These are phyloP conservation scores for Smutsia gigantea DNA, from an alignment of 2,797 vertebrate genomes.

Conservation along the genomic window DNA sequence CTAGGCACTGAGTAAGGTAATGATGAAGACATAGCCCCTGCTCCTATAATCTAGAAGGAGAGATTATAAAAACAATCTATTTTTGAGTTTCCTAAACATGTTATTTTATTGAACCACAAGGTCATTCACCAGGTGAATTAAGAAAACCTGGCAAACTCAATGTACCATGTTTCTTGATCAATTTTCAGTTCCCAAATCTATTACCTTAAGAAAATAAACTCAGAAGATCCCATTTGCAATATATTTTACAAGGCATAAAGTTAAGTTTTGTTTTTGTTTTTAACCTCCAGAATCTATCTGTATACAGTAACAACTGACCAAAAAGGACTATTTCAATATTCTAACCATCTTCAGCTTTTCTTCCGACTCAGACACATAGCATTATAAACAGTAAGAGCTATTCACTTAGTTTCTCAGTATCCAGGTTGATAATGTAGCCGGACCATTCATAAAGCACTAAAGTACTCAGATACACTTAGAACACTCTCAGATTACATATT, in stretches of 20 bases:
- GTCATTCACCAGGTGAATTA: not conserved
- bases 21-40: not conserved
- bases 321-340: not conserved
- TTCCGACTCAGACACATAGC: not conserved
- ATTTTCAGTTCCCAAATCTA: not conserved
- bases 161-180: not conserved
- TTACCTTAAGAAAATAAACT: slow-evolving; percentile 30
- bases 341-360: not conserved
- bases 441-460: not conserved
- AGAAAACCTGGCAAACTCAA: not conserved
- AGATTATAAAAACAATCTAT: slow-evolving; percentile 9
- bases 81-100: slow-evolving; percentile 14
- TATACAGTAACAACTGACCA: not conserved
- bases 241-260: not conserved
- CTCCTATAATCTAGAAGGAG: not conserved
- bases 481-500: slow-evolving; percentile 65
- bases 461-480: slow-evolving; percentile 61
- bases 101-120: slow-evolving; percentile 6
- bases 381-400: slow-evolving; percentile 39
- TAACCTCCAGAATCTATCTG: not conserved
- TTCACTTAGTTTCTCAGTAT: slow-evolving; percentile 56
- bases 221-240: not conserved
- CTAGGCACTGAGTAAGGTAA: not conserved
- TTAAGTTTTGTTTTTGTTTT: not conserved
- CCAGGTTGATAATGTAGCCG: not conserved